Percentiles rank a stretch among this genome's conserved stretches.
phyloP scores from a whole-genome alignment of 2,113 vertebrate genomes.

The Psilopogon haemacephalus region DNA sequence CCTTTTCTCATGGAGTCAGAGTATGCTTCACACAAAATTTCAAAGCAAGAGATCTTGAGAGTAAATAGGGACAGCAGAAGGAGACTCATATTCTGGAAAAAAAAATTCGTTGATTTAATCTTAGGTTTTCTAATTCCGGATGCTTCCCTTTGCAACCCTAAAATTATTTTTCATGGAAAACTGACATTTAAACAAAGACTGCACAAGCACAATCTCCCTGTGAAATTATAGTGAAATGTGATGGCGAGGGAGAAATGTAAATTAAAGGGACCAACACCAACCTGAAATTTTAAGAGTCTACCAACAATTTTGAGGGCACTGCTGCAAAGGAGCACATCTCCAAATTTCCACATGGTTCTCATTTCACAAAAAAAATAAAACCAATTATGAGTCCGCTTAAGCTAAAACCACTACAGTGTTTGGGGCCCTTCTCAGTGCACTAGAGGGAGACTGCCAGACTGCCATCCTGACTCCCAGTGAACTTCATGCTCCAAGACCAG shows the following conservation, averaged over 20 bases:
- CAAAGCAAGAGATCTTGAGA: neutral
- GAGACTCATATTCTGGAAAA: neutral
- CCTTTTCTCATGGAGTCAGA: neutral
- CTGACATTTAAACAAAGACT: neutral
- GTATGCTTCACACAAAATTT: neutral
- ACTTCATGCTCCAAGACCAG: neutral
- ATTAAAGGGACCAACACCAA: slow-evolving; percentile 6
- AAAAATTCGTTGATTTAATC: neutral
- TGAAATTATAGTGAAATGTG: neutral
- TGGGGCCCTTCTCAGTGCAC: neutral
- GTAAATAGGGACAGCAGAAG: neutral
- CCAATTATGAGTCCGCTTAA: neutral
- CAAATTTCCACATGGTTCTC: neutral
- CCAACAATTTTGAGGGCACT: neutral
- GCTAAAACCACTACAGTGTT: neutral
- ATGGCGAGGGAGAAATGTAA: neutral
- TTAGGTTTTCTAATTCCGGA: neutral
- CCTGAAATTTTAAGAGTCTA: neutral
- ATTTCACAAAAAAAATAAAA: neutral
- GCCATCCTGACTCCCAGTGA: neutral
- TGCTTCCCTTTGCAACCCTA: neutral
- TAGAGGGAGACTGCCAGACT: neutral
- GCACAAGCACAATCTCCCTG: neutral
- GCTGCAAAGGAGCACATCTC: neutral
- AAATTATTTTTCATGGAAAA: neutral